A percentile compares a stretch with the other conserved stretches of the same genome.
These are phyloP conservation scores for Neodon shergylaensis DNA, from an alignment of 2,113 vertebrate genomes.

Conservation along the genomic window DNA sequence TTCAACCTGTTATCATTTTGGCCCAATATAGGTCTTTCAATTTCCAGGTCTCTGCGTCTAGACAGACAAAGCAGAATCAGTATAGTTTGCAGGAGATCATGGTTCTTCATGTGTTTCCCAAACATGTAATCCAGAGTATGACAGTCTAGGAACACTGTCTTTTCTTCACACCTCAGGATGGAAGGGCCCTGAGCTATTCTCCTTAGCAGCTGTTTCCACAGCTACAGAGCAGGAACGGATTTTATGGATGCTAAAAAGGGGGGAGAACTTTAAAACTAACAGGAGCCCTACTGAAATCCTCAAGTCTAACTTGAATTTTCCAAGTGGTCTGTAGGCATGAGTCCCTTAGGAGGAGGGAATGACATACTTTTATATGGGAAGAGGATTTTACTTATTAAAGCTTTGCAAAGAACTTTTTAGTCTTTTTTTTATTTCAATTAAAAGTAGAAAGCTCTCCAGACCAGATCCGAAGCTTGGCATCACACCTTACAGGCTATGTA, in stretches of 20 bases:
- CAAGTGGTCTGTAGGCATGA: constrained; percentile 22
- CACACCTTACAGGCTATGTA: not conserved
- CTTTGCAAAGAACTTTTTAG: not conserved
- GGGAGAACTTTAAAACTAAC: not conserved
- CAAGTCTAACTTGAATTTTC: constrained; percentile 10
- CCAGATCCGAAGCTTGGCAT: not conserved
- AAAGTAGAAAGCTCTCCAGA: constrained; percentile 38
- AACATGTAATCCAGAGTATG: not conserved
- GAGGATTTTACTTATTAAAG: constrained; percentile 23
- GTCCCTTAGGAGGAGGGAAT: constrained; percentile 20
- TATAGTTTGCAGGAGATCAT: not conserved
- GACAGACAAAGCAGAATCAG: constrained; percentile 73
- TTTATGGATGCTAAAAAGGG: not conserved
- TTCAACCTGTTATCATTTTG: constrained; percentile 90
- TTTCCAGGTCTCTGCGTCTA: constrained; percentile 95
- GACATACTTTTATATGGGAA: not conserved
- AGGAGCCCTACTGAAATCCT: not conserved
- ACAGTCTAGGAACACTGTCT: not conserved
- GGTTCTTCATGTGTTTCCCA: constrained; percentile 7
- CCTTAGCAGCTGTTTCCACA: not conserved
- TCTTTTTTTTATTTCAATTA: constrained; percentile 41
- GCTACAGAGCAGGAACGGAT: not conserved
- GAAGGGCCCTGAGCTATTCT: not conserved
- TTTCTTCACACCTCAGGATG: not conserved
- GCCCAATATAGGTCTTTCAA: constrained; percentile 93